phyloP scores from a whole-genome alignment of 2,113 vertebrate genomes.

The Erpornis zantholeuca region DNA sequence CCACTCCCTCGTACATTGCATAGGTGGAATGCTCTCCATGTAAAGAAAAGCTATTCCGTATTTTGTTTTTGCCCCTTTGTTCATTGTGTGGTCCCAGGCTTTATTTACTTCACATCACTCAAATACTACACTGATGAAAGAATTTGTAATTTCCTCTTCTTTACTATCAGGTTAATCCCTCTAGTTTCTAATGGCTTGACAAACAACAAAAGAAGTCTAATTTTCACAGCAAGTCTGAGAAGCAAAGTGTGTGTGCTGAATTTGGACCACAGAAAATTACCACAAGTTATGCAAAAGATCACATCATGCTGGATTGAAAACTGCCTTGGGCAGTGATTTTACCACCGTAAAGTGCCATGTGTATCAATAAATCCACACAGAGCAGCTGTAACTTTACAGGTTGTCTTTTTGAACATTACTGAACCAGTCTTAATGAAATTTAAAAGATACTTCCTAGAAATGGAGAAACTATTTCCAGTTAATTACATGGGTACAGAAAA shows the following conservation, averaged over 20 bases:
- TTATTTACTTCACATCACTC: not conserved
- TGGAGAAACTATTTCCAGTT: not conserved
- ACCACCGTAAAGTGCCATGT: not conserved
- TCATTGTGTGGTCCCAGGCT: not conserved
- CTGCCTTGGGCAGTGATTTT: not conserved
- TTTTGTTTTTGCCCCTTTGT: not conserved
- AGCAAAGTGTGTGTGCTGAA: not conserved
- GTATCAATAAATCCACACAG: not conserved
- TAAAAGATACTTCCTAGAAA: not conserved
- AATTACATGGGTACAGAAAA: not conserved
- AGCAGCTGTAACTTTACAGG: not conserved
- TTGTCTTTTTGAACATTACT: not conserved
- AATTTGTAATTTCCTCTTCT: not conserved
- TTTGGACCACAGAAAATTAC: not conserved
- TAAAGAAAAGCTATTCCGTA: not conserved
- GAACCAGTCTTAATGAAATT: not conserved
- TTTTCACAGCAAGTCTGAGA: not conserved
- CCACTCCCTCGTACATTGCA: not conserved
- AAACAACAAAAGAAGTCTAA: not conserved
- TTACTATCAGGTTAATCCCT: not conserved
- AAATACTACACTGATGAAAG: not conserved
- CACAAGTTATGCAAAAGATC: not conserved
- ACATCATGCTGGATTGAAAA: not conserved
- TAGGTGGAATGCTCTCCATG: accelerated
- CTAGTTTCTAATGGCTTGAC: not conserved